Evolutionary conservation across 2,113 vertebrate genomes (phyloP), one percentile per base, ranked within the genome.

Genomic region (Aldabrachelys gigantea): DNA sequence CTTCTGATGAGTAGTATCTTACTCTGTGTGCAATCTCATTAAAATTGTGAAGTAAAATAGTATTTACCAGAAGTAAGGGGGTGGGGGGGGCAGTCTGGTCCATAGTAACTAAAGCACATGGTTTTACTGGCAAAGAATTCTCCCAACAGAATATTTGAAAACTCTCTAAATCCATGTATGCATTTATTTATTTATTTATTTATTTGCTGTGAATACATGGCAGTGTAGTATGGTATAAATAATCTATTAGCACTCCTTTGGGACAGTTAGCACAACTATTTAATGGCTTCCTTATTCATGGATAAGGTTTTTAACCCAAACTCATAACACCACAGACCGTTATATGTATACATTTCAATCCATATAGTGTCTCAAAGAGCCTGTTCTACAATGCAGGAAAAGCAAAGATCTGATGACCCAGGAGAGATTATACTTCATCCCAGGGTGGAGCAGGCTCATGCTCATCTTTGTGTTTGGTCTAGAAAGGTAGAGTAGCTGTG

Each of bases 321-420:
- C 6, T 85, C 29, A 86, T 24, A 80, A 44, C 22, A 44, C n/a
- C 19, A 56, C 59, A 49, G 1, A 53, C 2, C 2, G 9, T 2
- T 21, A 31, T 6, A 8, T 29, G 2, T 0, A 11, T 22, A 1
- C 41, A n/a, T n/a, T 2, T 10, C 31, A 86, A 65, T 0, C 1
- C 19, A 22, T 3, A 12, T 12, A 4, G 19, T 27, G 91, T 24
- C 21, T 53, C 14, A 85, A 85, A 94, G 50, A 1, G 0, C 13
- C 57, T 10, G 35, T 41, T 7, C 4, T 2, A 47, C n/a, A 5
- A 11, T 54, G 49, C 25, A 83, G 62, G 3, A 17, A 8, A 41
- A 8, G 52, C 5, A 10, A 91, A 80, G 24, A 82, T 21, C 4
- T 0, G 89, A 91, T 72, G 75, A 38, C 4, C 17, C 0, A 44